phyloP scores from a whole-genome alignment of 2,888 invertebrate species.

The Agriotes lineatus region DNA sequence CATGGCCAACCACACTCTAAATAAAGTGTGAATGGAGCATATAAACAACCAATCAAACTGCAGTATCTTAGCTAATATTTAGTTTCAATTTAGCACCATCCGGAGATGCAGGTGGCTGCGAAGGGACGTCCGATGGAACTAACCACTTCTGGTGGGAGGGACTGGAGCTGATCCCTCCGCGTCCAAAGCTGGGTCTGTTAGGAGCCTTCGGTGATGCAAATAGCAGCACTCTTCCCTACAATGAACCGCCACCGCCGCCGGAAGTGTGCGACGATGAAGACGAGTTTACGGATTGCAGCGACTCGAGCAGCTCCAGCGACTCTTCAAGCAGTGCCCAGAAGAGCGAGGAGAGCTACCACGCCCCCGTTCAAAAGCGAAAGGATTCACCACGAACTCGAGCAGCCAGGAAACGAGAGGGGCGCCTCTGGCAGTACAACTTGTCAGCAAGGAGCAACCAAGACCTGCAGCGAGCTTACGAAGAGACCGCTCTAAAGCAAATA shows the following conservation, averaged over 20 bases:
- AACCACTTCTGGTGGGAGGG: slow-evolving; percentile 79
- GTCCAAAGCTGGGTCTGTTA: slow-evolving; percentile 74
- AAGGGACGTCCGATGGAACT: slow-evolving; percentile 68
- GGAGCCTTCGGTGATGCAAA: slow-evolving; percentile 59
- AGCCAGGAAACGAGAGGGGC: slow-evolving; percentile 64
- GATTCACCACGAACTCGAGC: slow-evolving; percentile 47
- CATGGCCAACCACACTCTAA: too few relatives aligned
- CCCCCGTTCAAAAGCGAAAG: slow-evolving; percentile 26
- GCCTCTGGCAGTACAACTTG: slow-evolving; percentile 81
- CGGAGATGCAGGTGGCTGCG: slow-evolving; percentile 59
- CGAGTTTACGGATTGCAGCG: slow-evolving; percentile 26
- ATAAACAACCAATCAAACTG: too few relatives aligned
- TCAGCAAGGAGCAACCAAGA: slow-evolving; percentile 90
- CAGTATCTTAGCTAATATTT: too few relatives aligned
- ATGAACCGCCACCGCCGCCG: slow-evolving; percentile 16
- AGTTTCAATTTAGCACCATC: not conserved
- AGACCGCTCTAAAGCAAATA: slow-evolving; percentile 80
- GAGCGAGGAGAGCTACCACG: slow-evolving; percentile 57
- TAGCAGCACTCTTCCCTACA: not conserved
- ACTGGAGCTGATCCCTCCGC: slow-evolving; percentile 73
- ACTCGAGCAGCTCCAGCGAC: slow-evolving; percentile 34
- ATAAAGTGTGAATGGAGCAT: too few relatives aligned
- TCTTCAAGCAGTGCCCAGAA: slow-evolving; percentile 46
- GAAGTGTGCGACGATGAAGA: slow-evolving; percentile 22
- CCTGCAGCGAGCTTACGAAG: slow-evolving; percentile 87